A percentile compares a stretch with the other conserved stretches of the same genome.
Evolutionary conservation across 92 coral and sea anemone species (phyloP).

Genomic region (Ricordea florida): DNA sequence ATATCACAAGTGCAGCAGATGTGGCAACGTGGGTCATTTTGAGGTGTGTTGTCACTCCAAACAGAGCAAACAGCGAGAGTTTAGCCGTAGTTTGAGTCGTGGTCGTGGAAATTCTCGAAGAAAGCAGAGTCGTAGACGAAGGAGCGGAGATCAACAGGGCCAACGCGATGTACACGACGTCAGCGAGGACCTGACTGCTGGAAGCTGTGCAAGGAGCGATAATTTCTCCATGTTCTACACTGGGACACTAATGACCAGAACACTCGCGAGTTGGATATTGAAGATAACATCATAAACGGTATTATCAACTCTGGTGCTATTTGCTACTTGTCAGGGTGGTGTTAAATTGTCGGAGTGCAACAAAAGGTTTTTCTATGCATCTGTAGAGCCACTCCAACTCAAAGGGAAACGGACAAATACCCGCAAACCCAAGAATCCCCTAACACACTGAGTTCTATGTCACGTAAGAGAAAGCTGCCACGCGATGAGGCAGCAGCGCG

Average conservation of each 20-base stretch:
- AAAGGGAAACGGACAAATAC: constrained; percentile 37
- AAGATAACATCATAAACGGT: constrained; percentile 55
- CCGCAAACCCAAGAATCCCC: too few relatives aligned
- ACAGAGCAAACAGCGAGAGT: too few relatives aligned
- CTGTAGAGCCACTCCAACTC: constrained; percentile 4
- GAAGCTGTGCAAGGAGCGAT: not conserved
- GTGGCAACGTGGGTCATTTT: constrained; percentile 27
- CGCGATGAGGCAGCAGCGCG: too few relatives aligned
- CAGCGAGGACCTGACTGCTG: not conserved
- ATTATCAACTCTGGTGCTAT: constrained; percentile 59
- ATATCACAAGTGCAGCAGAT: constrained; percentile 16
- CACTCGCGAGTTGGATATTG: constrained; percentile 33
- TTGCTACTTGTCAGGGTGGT: constrained; percentile 24
- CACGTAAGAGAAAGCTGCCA: too few relatives aligned
- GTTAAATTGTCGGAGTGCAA: not conserved
- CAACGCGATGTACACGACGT: not conserved
- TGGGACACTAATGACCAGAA: constrained; percentile 5
- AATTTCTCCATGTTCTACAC: constrained; percentile 36
- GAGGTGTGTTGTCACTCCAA: not conserved
- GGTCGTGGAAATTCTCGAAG: not conserved
- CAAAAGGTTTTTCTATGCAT: not conserved
- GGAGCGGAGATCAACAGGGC: not conserved
- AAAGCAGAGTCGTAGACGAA: not conserved
- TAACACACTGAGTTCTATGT: too few relatives aligned
- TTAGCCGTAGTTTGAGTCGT: constrained; percentile 1